Conservation (phyloP, 64 coral and sea anemone genomes). For the Platygyra sinensis region DNA sequence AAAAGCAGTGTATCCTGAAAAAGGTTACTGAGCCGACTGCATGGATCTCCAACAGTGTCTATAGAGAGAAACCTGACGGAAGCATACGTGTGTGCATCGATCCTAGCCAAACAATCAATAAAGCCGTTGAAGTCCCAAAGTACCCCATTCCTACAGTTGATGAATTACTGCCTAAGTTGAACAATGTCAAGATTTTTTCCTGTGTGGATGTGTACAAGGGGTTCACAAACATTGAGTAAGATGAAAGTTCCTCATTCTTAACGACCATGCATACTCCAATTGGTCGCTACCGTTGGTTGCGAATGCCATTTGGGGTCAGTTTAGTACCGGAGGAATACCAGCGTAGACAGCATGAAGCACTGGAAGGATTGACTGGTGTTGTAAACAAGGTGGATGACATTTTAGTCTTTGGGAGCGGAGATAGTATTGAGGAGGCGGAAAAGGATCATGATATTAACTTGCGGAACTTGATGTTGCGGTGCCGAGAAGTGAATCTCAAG, state of each 20-base stretch:
- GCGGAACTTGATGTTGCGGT: too few relatives aligned
- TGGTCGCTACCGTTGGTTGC: constrained; percentile 39
- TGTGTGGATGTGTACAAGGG: constrained; percentile 15
- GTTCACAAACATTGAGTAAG: constrained; percentile 31
- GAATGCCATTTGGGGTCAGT: constrained; percentile 58
- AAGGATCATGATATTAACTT: constrained; percentile 47
- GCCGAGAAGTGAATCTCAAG: constrained; percentile 51
- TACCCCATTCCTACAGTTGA: constrained; percentile 8
- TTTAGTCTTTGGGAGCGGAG: constrained; percentile 66
- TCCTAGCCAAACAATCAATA: constrained; percentile 39
- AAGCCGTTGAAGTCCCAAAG: constrained; percentile 9
- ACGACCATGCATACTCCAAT: constrained; percentile 55
- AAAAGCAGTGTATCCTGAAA: constrained; percentile 47
- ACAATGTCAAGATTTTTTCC: constrained; percentile 8
- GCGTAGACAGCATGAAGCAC: constrained; percentile 50
- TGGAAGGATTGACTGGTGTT: constrained; percentile 41
- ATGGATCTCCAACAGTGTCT: constrained; percentile 56
- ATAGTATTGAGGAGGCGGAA: constrained; percentile 52
- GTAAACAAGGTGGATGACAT: constrained; percentile 67
- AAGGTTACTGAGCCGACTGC: constrained; percentile 48
- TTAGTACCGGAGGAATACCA: constrained; percentile 63
- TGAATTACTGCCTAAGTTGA: not conserved
- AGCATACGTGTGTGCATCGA: constrained; percentile 66
- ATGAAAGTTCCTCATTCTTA: constrained; percentile 50
- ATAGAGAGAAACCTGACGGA: constrained; percentile 63